A percentile compares a stretch with the other conserved stretches of the same genome.
phyloP scores from a whole-genome alignment of 2,797 vertebrate genomes.

The Phrynocephalus forsythii region DNA sequence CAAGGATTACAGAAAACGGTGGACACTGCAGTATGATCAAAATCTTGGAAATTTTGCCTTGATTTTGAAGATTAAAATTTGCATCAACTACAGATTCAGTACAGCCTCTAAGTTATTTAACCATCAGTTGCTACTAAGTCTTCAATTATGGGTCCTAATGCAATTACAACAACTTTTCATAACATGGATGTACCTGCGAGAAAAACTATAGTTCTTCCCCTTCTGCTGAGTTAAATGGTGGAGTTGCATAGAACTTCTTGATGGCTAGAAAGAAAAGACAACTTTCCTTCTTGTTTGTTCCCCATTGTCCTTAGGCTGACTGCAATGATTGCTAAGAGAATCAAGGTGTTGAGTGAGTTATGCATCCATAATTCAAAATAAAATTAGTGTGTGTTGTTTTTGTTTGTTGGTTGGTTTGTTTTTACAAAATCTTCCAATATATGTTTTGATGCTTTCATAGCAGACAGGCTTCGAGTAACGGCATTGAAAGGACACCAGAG shows the following conservation, averaged over 20 bases:
- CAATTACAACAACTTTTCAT: constrained; percentile 34
- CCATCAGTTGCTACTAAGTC: not conserved
- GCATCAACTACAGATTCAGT: not conserved
- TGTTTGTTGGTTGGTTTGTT: not conserved
- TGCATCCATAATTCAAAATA: not conserved
- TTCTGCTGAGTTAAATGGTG: constrained; percentile 36
- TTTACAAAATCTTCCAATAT: not conserved
- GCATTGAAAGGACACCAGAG: constrained; percentile 12
- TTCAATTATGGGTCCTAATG: constrained; percentile 29
- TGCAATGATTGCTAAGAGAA: constrained; percentile 35
- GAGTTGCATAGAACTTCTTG: constrained; percentile 20
- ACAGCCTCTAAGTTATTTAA: not conserved
- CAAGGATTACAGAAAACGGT: constrained; percentile 27
- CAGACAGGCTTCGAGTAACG: not conserved
- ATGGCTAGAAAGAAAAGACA: not conserved
- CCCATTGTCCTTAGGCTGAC: constrained; percentile 21
- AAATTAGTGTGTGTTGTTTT: not conserved
- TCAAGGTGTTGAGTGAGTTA: not conserved
- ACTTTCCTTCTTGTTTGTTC: constrained; percentile 23
- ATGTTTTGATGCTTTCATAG: not conserved
- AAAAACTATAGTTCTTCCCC: constrained; percentile 1
- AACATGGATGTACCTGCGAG: not conserved
- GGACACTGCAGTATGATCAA: not conserved
- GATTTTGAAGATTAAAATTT: not conserved
- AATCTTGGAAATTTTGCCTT: not conserved